phyloP scores from a whole-genome alignment of 2,888 invertebrate species.

The Idaea straminata region DNA sequence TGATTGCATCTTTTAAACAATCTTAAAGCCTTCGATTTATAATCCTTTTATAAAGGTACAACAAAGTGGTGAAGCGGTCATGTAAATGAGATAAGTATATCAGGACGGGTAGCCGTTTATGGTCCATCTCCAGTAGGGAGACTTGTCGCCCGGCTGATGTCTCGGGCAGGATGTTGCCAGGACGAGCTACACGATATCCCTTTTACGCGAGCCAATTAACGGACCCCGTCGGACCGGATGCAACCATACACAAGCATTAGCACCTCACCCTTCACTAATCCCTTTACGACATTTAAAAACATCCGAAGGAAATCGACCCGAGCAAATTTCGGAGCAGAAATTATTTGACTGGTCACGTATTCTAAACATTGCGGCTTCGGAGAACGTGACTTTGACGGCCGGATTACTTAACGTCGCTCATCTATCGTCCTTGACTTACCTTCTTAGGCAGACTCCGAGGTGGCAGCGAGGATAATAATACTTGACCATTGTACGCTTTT shows the following conservation, averaged over 20 bases:
- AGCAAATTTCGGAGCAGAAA: slow-evolving; percentile 43
- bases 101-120: slow-evolving; percentile 49
- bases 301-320: slow-evolving; percentile 49
- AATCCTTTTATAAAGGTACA: not conserved
- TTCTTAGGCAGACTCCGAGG: slow-evolving; percentile 43
- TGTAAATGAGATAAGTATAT: slow-evolving; percentile 35
- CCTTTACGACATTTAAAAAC: slow-evolving; percentile 60
- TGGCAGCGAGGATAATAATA: slow-evolving; percentile 55
- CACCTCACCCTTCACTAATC: slow-evolving; percentile 75
- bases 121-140: slow-evolving; percentile 46
- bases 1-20: slow-evolving; percentile 1
- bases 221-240: slow-evolving; percentile 75
- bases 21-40: slow-evolving; percentile 12
- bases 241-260: slow-evolving; percentile 72
- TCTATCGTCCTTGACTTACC: slow-evolving; percentile 59
- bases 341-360: slow-evolving; percentile 36
- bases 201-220: slow-evolving; percentile 79
- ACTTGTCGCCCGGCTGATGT: slow-evolving; percentile 46
- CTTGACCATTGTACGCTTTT: slow-evolving; percentile 53
- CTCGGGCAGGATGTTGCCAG: slow-evolving; percentile 63
- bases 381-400: slow-evolving; percentile 55
- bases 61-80: not conserved
- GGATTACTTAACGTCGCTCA: slow-evolving; percentile 42
- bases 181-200: slow-evolving; percentile 75
- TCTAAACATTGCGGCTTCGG: slow-evolving; percentile 36